phyloP scores from a whole-genome alignment of 2,888 invertebrate species.

The Aphidius colemani region DNA sequence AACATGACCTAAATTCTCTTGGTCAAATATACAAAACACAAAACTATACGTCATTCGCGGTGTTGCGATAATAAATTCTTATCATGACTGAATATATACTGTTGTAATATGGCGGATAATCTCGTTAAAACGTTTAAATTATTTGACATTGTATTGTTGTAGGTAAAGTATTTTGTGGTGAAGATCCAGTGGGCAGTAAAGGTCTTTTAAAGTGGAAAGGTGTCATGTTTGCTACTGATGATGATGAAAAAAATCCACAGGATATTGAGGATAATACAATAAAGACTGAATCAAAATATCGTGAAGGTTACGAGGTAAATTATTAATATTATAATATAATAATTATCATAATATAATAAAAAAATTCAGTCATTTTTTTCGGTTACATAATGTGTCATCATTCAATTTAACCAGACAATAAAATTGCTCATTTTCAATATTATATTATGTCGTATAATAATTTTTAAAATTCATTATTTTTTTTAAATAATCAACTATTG shows the following conservation, averaged over 20 bases:
- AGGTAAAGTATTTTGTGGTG: slow-evolving; percentile 52
- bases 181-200: slow-evolving; percentile 62
- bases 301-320: slow-evolving; percentile 32
- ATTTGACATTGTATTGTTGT: slow-evolving; percentile 21
- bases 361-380: too few species aligned
- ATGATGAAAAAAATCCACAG: slow-evolving; percentile 61
- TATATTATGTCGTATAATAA: too few species aligned
- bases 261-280: slow-evolving; percentile 52
- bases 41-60: slow-evolving; percentile 14
- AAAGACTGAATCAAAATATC: slow-evolving; percentile 59
- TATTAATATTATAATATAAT: neutral
- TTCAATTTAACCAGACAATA: too few species aligned
- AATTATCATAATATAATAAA: slow-evolving; percentile 4
- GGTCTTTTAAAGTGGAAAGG: slow-evolving; percentile 80
- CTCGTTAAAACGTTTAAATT: neutral
- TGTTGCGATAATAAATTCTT: slow-evolving; percentile 12
- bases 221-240: slow-evolving; percentile 72
- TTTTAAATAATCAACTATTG: too few species aligned
- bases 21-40: too few species aligned
- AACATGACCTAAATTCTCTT: slow-evolving; percentile 12
- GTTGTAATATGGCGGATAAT: slow-evolving; percentile 22
- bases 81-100: slow-evolving; percentile 9
- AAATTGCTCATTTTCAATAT: too few species aligned
- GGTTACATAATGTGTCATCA: too few species aligned
- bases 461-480: too few species aligned